Evolutionary conservation across 1,140 invertebrate species (phyloP).

Genomic region (Oedothorax gibbosus): DNA sequence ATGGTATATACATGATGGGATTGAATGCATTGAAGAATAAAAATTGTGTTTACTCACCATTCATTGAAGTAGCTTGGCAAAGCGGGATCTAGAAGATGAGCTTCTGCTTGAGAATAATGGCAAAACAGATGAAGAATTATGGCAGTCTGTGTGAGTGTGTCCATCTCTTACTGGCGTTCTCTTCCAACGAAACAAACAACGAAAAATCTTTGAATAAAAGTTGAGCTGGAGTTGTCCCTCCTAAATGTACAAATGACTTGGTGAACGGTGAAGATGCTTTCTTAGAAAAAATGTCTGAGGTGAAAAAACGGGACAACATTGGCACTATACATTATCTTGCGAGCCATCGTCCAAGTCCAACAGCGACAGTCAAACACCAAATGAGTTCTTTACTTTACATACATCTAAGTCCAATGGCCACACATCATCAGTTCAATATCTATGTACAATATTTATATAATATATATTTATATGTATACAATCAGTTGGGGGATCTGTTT

Average conservation of each 20-base stretch:
- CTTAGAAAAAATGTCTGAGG: constrained; percentile 46
- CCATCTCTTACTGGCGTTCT: background rate
- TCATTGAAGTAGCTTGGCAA: background rate
- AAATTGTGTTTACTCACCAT: constrained; percentile 8
- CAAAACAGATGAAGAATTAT: constrained; percentile 21
- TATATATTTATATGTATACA: constrained; percentile 26
- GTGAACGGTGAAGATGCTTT: constrained; percentile 33
- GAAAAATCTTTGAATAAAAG: background rate
- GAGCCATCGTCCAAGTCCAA: background rate
- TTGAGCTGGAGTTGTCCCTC: constrained; percentile 42
- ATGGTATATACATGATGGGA: background rate
- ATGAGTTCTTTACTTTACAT: constrained; percentile 24
- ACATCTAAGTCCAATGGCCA: background rate
- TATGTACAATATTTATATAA: constrained; percentile 56
- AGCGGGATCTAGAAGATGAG: no score
- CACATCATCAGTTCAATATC: no score
- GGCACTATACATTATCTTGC: constrained; percentile 58
- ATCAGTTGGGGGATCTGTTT: background rate
- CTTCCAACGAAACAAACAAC: background rate
- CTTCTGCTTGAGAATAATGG: background rate
- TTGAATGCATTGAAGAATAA: background rate
- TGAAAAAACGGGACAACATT: constrained; percentile 56
- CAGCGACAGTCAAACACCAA: constrained; percentile 9
- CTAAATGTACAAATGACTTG: constrained; percentile 59
- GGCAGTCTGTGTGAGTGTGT: background rate